Conservation (phyloP, 2,113 vertebrate species). For the Lanius collurio region DNA sequence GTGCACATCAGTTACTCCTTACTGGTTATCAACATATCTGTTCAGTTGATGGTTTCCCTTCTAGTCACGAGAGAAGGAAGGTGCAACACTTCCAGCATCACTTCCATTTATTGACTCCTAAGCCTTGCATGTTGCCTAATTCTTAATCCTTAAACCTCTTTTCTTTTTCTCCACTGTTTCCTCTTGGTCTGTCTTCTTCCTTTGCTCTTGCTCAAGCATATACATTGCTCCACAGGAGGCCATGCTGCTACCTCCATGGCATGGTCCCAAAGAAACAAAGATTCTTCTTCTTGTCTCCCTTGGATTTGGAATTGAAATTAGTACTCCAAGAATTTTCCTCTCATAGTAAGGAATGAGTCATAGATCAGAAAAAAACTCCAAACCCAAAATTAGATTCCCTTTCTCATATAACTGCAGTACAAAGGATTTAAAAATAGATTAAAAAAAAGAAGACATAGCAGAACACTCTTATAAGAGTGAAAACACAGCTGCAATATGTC, state of each 20-base stretch:
- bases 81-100: accelerated
- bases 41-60: neutral
- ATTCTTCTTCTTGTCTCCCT: neutral
- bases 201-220: neutral
- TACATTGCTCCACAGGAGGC: neutral
- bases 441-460: neutral
- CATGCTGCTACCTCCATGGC: neutral
- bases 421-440: neutral
- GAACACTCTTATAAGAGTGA: neutral
- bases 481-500: neutral
- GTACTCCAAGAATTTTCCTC: neutral
- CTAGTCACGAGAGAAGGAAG: neutral
- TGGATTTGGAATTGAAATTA: neutral
- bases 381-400: accelerated
- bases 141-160: neutral
- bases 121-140: neutral
- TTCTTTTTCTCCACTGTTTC: neutral
- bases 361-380: neutral
- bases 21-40: neutral
- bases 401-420: neutral
- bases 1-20: accelerated
- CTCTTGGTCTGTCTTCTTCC: neutral
- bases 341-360: neutral
- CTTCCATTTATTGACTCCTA: neutral
- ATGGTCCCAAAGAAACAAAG: neutral